Percentiles rank a stretch among this genome's conserved stretches.
These are phyloP conservation scores for Alaudala cheleensis DNA, from an alignment of 2,113 vertebrate species.

Conservation along the genomic window DNA sequence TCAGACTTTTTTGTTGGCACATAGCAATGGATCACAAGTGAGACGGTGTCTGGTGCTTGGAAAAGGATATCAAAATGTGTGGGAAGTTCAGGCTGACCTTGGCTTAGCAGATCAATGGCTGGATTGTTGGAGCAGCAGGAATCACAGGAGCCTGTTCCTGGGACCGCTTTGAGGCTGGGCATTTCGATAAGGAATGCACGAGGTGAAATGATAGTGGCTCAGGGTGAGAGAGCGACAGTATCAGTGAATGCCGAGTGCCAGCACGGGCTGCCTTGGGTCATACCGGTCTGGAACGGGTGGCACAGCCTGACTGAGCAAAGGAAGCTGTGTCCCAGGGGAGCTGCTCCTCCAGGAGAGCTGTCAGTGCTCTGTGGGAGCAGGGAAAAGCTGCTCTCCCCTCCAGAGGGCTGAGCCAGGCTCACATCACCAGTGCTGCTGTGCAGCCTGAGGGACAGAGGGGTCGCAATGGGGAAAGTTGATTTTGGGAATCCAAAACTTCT, in stretches of 20 bases:
- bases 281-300: background rate
- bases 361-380: background rate
- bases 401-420: background rate
- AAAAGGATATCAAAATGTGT: fast-evolving
- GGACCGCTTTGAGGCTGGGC: background rate
- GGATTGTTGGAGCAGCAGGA: background rate
- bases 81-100: background rate
- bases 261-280: background rate
- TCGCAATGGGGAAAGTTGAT: background rate
- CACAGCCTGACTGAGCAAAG: background rate
- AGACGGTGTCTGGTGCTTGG: background rate
- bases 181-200: fast-evolving
- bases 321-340: background rate
- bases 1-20: background rate
- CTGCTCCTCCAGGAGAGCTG: background rate
- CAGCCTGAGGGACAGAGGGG: background rate
- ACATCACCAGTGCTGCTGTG: fast-evolving
- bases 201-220: background rate
- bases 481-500: background rate
- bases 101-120: fast-evolving
- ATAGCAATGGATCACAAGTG: fast-evolving
- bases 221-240: background rate
- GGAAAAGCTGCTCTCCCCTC: background rate
- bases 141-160: background rate
- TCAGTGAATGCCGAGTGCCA: fast-evolving